Conservation (phyloP, 1,140 invertebrate genomes). For the Drosophila pachea region DNA sequence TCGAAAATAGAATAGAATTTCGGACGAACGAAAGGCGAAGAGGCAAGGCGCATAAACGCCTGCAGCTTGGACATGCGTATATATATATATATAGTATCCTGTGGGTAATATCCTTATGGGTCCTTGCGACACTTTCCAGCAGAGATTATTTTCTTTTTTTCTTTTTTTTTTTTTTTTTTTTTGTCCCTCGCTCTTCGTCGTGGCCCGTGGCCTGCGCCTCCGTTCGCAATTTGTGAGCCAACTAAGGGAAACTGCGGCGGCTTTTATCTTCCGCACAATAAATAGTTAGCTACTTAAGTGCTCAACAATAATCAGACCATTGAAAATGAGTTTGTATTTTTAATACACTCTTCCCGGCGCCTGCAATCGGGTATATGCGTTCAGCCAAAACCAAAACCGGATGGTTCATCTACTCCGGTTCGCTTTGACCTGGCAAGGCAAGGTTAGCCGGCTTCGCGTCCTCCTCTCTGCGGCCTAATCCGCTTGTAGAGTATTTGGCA, state of each 20-base stretch:
- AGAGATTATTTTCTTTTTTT: no score
- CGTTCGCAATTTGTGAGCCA: neutral
- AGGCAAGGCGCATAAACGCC: neutral
- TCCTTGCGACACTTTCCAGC: no score
- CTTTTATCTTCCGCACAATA: neutral
- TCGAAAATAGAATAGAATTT: slow-evolving; percentile 5
- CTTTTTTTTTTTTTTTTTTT: no score
- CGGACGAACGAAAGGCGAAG: neutral
- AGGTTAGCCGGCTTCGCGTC: no score
- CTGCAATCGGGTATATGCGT: neutral
- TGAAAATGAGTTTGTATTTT: neutral
- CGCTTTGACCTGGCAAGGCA: no score
- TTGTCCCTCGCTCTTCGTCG: neutral
- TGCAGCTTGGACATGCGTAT: no score
- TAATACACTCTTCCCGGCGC: neutral
- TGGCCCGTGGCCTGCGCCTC: neutral
- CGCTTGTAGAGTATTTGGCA: neutral
- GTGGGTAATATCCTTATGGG: no score
- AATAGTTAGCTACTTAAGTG: slow-evolving; percentile 4
- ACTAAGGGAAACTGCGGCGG: neutral
- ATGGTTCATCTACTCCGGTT: neutral
- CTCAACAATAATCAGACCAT: slow-evolving; percentile 4
- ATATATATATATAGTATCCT: no score
- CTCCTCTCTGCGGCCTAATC: no score
- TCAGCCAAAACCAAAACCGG: no score